Evolutionary conservation across 2,797 vertebrate species (phyloP), one percentile per base, ranked within the genome.

Genomic region (Periparus ater): DNA sequence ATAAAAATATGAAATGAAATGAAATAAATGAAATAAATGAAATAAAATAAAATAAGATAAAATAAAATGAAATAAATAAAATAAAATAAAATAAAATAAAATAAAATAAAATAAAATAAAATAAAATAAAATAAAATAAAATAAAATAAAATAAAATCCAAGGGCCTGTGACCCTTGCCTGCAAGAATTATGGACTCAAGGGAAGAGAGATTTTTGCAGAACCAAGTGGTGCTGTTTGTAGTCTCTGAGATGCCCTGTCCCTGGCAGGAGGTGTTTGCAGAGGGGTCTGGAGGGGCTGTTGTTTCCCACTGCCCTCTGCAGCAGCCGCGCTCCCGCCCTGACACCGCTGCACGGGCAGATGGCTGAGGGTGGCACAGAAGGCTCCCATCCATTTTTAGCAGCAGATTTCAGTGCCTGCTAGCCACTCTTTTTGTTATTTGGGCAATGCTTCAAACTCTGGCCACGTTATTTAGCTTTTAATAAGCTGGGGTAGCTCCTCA

Each of bases 291-390:
- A 58, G 57, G 61, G 57, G 61, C 60, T 40, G 25, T 5, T 1
- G 3, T 40, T 82, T 42, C 8, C 30, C 8, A 0, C 5, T 62
- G 70, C 58, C 70, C 29, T 27, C 80, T 58, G 47, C 9, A 7
- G 42, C 25, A 11, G 62, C 54, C 4, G 0, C 29, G 32, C 45
- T 85, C 57, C 74, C 0, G 1, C 65, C 19, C 53, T 3, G 57
- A 38, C 77, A 10, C 40, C 2, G 3, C 13, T 5, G 77, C 53
- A 13, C 29, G 8, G 66, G 45, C 93, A 91, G 85, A 62, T 79
- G 65, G 88, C 82, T n/a, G 11, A 85, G 82, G 81, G 65, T 85
- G 81, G 20, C 91, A 78, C 60, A 17, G 54, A 72, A 73, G 51
- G 51, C 77, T 92, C 67, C 47, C 0, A 0, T 90, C 76, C 70